Percentiles rank a stretch among this genome's conserved stretches.
These are phyloP conservation scores for Lasioglossum figueresi DNA, from an alignment of 2,888 invertebrate genomes.

Conservation along the genomic window DNA sequence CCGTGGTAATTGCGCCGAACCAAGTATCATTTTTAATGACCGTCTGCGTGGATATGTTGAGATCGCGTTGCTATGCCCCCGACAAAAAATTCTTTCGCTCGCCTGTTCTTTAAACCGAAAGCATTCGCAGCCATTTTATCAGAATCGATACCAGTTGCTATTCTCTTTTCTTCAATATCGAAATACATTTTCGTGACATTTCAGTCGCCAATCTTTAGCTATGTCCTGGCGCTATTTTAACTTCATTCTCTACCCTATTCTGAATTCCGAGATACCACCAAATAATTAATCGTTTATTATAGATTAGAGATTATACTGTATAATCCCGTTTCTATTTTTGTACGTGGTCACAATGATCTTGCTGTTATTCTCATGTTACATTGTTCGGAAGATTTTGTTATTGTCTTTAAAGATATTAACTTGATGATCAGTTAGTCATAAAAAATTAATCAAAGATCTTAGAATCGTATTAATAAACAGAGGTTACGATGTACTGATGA, in stretches of 20 bases:
- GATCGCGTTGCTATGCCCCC: background rate
- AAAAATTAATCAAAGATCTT: too few relatives aligned
- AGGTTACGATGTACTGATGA: too few relatives aligned
- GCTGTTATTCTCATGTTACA: too few relatives aligned
- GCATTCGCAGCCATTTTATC: background rate
- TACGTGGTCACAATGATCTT: too few relatives aligned
- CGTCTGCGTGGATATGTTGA: slow-evolving; percentile 1
- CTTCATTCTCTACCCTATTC: background rate
- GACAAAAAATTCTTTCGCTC: background rate
- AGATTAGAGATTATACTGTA: background rate
- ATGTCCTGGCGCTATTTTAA: background rate
- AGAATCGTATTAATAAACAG: too few relatives aligned
- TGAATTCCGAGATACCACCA: too few relatives aligned
- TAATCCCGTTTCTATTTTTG: background rate
- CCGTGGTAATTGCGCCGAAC: slow-evolving; percentile 38
- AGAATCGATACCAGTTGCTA: background rate
- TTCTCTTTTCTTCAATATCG: background rate
- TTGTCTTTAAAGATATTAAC: background rate
- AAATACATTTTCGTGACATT: background rate
- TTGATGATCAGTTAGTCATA: too few relatives aligned
- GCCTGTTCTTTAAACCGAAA: background rate
- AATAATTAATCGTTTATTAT: background rate
- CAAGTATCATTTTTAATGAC: slow-evolving; percentile 16
- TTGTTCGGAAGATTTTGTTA: background rate
- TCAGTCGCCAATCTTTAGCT: background rate